Base-by-base conservation (phyloP, 2,113 vertebrate genomes). In the Chaetorhynchus papuensis region DNA sequence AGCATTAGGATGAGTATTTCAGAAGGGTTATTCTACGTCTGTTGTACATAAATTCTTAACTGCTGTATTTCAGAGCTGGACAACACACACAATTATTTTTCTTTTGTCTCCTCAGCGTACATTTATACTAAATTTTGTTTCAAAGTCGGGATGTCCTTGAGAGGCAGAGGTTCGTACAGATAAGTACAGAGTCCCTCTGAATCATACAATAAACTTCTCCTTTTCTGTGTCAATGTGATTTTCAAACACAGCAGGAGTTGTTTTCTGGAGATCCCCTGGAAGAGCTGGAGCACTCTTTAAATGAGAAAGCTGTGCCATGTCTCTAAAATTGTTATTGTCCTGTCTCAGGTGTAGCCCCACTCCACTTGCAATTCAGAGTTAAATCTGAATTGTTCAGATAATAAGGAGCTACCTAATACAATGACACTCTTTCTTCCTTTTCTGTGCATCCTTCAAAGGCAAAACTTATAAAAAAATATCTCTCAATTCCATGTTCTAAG, bases 21-120 rank as follows among this genome's bases (percentile, higher is more conserved):
- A 33, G 39, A 59, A 61, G 17, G 19, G 7, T 50, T 68, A 16
- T 39, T 44, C 21, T 45, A 15, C 16, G 9, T 82, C 77, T 64
- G 14, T 10, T 64, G 30, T 30, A 14, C 13, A 3, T 12, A 50
- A 26, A 37, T 63, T 33, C 39, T 33, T 66, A 68, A 75, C 78
- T 60, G 7, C 1, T 35, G 7, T n/a, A 27, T 65, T 70, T 74
- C 64, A 79, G 30, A 79, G 11, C 16, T 71, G 37, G 87, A 42
- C 27, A 74, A 65, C 12, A 5, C 18, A 45, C 4, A 0, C 2
- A 54, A 50, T 41, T 28, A 20, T 71, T 74, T 39, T 76, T 35
- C 2, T 59, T 83, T 64, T 59, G 19, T 18, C 31, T 63, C 31
- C 18, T 47, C 24, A 15, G 15, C 0, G 0, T 42, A 9, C 23